Base-by-base conservation (phyloP, 2,888 invertebrate genomes). In the Timema cristinae region DNA sequence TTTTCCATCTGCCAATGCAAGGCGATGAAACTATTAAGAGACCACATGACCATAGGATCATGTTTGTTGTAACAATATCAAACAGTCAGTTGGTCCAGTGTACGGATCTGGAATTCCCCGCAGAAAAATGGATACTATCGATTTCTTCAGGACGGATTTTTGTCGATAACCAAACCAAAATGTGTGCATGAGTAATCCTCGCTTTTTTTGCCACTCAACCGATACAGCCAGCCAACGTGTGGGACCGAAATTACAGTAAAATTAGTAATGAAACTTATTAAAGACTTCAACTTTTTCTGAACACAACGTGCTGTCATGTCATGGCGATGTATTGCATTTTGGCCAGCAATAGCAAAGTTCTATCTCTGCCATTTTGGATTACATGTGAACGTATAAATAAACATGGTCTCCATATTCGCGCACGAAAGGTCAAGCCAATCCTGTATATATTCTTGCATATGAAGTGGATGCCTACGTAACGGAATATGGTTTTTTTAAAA, bases 331-430 rank as follows among this genome's bases (percentile, higher is more conserved):
- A 67, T 48, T 7, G 75, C 13, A 15, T 11, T 16, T 67, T 80
- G 76, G 11, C 75, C 73, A 52, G 16, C 51, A 74, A 49, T 16
- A 81, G 52, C 50, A 70, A 68, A n/a, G 76, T 47, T 67, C 72
- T 7, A 81, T 79, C 74, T 81, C 79, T 7, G 59, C 80, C 81
- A 80, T n/a, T 59, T 76, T 76, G 80, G 80, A 74, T 80, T 81
- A 66, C 79, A 79, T 13, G 81, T 81, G 50, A 80, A 76, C n/a
- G 63, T 67, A 9, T 32, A 72, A 51, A 76, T 76, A 7, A 76
- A 72, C 32, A 74, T 51, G 67, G 75, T 68, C 74, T 2, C 8
- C 7, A 2, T 48, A 49, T 16, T 49, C 48, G 61, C 32, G 16
- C 66, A 16, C 16, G 66, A 61, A 54, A 50, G 66, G 1, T 50